A percentile compares a stretch with the other conserved stretches of the same genome.
phyloP scores from a whole-genome alignment of 23 tunicate species.

The Trididemnum clinides region DNA sequence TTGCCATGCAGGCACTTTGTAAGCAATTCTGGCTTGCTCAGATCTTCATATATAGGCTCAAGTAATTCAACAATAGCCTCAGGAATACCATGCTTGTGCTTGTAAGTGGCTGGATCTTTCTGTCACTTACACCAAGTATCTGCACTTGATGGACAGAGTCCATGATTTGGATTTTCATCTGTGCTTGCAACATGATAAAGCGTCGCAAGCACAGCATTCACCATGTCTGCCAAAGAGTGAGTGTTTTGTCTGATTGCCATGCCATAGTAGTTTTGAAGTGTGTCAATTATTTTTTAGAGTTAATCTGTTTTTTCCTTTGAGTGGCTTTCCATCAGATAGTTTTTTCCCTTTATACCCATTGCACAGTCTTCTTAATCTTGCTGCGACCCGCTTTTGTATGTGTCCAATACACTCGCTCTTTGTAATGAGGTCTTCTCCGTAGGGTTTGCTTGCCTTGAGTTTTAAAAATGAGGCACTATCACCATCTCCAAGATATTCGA shows the following conservation, averaged over 20 bases:
- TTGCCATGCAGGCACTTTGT: neutral
- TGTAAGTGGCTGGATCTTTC: neutral
- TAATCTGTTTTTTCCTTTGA: conserved; percentile 11
- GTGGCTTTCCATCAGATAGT: conserved; percentile 12
- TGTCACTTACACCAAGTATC: conserved; percentile 4
- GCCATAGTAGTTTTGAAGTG: neutral
- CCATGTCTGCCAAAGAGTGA: neutral
- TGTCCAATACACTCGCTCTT: conserved; percentile 18
- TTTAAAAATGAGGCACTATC: conserved; percentile 3
- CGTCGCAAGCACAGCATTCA: neutral
- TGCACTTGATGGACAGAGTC: neutral
- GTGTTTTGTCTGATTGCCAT: neutral
- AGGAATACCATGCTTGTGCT: conserved; percentile 18
- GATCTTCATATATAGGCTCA: neutral
- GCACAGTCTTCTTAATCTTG: neutral
- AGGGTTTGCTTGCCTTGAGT: neutral
- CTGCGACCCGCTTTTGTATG: neutral
- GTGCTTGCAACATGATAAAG: conserved; percentile 9
- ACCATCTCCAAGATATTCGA: neutral
- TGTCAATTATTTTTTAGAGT: conserved; percentile 8
- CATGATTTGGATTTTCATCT: neutral
- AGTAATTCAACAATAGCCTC: neutral
- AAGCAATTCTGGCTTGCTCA: neutral
- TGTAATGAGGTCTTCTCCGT: neutral
- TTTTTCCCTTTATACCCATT: conserved; percentile 5